A percentile compares a stretch with the other conserved stretches of the same genome.
These are phyloP conservation scores for Fregetta grallaria DNA, from an alignment of 2,113 vertebrate genomes.

Conservation along the genomic window DNA sequence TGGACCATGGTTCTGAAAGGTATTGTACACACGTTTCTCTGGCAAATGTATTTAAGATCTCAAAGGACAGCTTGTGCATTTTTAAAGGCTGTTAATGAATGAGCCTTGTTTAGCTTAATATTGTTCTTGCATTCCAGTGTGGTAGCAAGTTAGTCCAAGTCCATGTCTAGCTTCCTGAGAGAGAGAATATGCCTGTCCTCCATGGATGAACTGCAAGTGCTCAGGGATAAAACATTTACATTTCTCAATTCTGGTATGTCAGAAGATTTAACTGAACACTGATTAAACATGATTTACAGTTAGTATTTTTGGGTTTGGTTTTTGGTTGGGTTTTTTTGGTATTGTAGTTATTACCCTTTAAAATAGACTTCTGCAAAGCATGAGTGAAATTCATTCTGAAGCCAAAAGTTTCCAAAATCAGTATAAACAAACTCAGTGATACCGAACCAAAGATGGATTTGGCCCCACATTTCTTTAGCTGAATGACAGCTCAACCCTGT, in stretches of 20 bases:
- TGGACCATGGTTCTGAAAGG: slow-evolving; percentile 94
- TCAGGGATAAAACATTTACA: neutral
- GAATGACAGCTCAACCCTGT: neutral
- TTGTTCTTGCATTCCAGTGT: neutral
- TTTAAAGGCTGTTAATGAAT: neutral
- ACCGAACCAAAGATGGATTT: neutral
- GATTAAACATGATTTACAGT: neutral
- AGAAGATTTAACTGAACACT: neutral
- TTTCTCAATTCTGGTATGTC: neutral
- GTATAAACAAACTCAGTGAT: neutral
- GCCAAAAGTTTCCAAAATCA: neutral
- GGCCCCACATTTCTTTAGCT: neutral
- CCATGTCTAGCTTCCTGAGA: neutral
- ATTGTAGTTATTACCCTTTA: neutral
- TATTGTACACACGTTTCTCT: slow-evolving; percentile 43
- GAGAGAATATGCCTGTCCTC: neutral
- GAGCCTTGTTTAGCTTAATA: neutral
- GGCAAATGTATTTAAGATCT: neutral
- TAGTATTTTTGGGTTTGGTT: neutral
- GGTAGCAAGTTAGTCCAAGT: neutral
- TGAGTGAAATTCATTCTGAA: neutral
- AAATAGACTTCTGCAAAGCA: neutral
- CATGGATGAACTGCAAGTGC: neutral
- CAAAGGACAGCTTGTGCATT: neutral
- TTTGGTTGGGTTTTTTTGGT: neutral